Percentiles rank a stretch among this genome's conserved stretches.
phyloP scores from a whole-genome alignment of 2,113 vertebrate species.

The Mastomys coucha region DNA sequence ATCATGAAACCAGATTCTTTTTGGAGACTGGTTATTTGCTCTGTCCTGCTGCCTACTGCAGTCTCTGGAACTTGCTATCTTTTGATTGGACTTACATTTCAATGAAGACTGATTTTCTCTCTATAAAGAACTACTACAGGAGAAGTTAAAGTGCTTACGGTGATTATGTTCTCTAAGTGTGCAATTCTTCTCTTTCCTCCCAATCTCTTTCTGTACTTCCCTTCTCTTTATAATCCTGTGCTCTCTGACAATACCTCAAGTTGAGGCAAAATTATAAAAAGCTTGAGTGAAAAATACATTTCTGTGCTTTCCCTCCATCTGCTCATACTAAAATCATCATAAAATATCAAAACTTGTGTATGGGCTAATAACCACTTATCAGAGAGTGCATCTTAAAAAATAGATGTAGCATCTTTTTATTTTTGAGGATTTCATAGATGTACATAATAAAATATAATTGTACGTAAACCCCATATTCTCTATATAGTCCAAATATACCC shows the following conservation, averaged over 20 bases:
- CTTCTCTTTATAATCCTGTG: background rate
- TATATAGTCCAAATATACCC: background rate
- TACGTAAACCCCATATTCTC: too few relatives aligned
- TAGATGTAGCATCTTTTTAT: background rate
- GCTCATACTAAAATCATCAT: background rate
- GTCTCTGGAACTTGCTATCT: background rate
- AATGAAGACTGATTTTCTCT: background rate
- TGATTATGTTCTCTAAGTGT: background rate
- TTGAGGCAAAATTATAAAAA: background rate
- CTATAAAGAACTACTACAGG: background rate
- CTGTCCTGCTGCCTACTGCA: background rate
- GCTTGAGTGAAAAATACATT: background rate
- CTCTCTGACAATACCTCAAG: background rate
- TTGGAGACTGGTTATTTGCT: background rate
- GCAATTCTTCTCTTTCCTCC: background rate
- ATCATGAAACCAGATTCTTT: background rate
- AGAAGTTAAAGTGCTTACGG: background rate
- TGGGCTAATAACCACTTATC: too few relatives aligned
- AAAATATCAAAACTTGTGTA: background rate
- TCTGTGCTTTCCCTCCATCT: background rate
- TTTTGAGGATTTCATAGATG: background rate
- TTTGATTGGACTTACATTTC: background rate
- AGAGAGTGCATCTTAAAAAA: too few relatives aligned
- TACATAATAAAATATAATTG: background rate
- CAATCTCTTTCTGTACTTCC: background rate